Evolutionary conservation across 1,140 invertebrate genomes (phyloP).

Genomic region (Spodoptera frugiperda): DNA sequence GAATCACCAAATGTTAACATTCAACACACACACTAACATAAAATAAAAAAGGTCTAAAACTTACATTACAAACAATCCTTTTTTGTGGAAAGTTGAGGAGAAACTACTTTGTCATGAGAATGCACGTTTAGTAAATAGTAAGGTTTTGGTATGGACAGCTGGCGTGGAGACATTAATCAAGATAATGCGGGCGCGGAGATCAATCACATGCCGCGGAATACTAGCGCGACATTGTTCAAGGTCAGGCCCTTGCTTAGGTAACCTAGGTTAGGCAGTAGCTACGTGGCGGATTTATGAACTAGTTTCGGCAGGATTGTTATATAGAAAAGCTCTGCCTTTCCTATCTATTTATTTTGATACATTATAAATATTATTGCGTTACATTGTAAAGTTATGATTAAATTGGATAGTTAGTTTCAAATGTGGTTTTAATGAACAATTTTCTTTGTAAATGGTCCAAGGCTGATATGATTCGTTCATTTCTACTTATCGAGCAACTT

Average conservation of each 20-base stretch:
- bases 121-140: conserved; percentile 21
- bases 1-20: no score
- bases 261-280: background rate
- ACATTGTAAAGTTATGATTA: no score
- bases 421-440: no score
- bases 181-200: conserved; percentile 29
- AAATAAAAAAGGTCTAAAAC: no score
- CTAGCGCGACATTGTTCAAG: conserved; percentile 28
- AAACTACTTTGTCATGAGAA: background rate
- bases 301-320: background rate
- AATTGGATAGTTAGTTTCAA: no score
- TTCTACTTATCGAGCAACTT: no score
- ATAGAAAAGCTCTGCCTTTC: background rate
- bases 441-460: no score
- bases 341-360: background rate
- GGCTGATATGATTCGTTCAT: no score
- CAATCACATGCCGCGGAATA: conserved; percentile 11
- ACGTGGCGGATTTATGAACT: background rate
- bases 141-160: conserved; percentile 24
- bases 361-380: no score
- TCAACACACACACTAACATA: no score
- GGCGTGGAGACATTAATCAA: conserved; percentile 27
- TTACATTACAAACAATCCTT: no score
- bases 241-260: background rate
- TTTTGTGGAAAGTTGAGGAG: background rate